These are phyloP conservation scores for Nomada lathburiana DNA, from an alignment of 2,888 invertebrate species.

Conservation along the genomic window DNA sequence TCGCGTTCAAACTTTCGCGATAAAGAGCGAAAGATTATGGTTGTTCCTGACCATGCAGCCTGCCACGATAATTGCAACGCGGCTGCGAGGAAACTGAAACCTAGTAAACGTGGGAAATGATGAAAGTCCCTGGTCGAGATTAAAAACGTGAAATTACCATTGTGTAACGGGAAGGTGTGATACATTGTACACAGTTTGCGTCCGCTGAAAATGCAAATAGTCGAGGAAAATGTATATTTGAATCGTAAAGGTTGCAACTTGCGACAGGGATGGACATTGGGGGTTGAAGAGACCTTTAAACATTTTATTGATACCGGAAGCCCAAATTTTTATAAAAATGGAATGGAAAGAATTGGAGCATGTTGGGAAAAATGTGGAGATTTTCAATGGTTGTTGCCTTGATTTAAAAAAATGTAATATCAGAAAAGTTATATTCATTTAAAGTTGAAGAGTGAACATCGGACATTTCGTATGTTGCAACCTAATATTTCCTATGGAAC, in stretches of 20 bases:
- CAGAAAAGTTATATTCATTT: too few relatives aligned
- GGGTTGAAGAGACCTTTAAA: neutral
- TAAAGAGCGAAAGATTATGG: slow-evolving; percentile 53
- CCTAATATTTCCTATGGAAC: too few relatives aligned
- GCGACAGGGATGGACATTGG: neutral
- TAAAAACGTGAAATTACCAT: slow-evolving; percentile 28
- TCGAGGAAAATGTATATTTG: neutral
- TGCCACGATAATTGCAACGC: slow-evolving; percentile 44
- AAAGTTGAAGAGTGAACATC: too few relatives aligned
- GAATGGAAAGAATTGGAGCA: neutral
- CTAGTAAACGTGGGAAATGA: slow-evolving; percentile 22
- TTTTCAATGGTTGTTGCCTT: too few relatives aligned
- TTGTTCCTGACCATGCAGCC: slow-evolving; percentile 42
- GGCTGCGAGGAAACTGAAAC: slow-evolving; percentile 2
- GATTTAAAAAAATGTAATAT: too few relatives aligned
- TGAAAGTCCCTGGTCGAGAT: slow-evolving; percentile 39
- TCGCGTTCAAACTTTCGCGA: slow-evolving; percentile 47
- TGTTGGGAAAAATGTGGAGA: neutral
- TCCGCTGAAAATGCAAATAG: too few relatives aligned
- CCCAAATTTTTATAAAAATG: neutral
- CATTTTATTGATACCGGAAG: too few relatives aligned
- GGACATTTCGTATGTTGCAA: too few relatives aligned
- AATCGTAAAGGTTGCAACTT: neutral
- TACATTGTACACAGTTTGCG: slow-evolving; percentile 4
- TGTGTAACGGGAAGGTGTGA: slow-evolving; percentile 13